phyloP scores from a whole-genome alignment of 2,888 invertebrate species.

The Cordilura impudica region DNA sequence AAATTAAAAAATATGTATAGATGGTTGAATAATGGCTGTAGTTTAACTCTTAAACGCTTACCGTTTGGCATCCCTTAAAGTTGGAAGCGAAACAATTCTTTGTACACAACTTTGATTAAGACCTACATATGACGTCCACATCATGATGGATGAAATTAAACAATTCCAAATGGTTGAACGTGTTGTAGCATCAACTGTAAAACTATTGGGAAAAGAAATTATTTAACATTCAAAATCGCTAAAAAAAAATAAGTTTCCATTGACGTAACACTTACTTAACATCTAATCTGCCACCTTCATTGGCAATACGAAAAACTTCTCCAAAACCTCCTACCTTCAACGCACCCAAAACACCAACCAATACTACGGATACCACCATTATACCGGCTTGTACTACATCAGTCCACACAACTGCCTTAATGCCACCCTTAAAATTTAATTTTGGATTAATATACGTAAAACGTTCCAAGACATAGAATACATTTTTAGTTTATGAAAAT shows the following conservation, averaged over 20 bases:
- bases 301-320: constrained; percentile 74
- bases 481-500: too few relatives aligned
- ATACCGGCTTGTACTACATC: constrained; percentile 78
- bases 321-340: constrained; percentile 76
- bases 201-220: constrained; percentile 76
- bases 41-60: constrained; percentile 41
- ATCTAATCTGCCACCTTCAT: constrained; percentile 74
- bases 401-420: constrained; percentile 80
- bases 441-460: not conserved
- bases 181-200: constrained; percentile 80
- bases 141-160: constrained; percentile 80
- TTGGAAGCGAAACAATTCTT: constrained; percentile 82
- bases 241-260: too few relatives aligned
- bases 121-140: constrained; percentile 83
- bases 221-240: not conserved
- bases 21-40: not conserved
- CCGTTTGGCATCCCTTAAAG: constrained; percentile 80
- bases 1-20: not conserved
- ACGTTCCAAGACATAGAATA: too few relatives aligned
- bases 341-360: constrained; percentile 76
- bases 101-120: constrained; percentile 87
- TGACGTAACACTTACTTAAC: constrained; percentile 71
- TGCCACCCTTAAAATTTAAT: constrained; percentile 75
- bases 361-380: constrained; percentile 75
- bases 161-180: constrained; percentile 84